Percentiles rank a stretch among this genome's conserved stretches.
Conservation (phyloP, 2,797 vertebrate genomes). For the Tangara arthus region DNA sequence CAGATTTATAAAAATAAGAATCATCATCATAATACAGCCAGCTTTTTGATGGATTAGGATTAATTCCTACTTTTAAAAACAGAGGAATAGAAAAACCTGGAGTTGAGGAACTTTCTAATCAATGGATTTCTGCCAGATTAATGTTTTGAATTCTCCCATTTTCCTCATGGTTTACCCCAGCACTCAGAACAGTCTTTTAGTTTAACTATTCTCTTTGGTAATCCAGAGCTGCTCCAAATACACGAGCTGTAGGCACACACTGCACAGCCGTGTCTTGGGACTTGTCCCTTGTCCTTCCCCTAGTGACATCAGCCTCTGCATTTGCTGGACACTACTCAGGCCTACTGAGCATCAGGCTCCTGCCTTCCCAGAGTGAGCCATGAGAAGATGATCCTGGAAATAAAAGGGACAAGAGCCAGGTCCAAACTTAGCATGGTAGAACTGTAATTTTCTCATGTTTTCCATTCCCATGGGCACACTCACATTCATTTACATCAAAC, state of each 20-base stretch:
- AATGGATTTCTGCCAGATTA: background rate
- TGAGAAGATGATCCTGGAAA: background rate
- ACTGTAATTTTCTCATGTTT: background rate
- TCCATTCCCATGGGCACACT: background rate
- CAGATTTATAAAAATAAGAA: background rate
- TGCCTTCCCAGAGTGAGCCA: background rate
- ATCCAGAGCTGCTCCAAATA: background rate
- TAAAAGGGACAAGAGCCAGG: background rate
- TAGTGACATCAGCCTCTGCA: background rate
- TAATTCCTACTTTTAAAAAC: background rate
- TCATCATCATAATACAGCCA: background rate
- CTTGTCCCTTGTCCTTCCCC: background rate
- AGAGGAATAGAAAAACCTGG: background rate
- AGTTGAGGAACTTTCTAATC: background rate
- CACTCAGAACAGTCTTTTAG: background rate
- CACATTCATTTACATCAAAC: background rate
- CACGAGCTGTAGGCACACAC: background rate
- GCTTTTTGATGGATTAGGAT: background rate
- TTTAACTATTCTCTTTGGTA: rapidly evolving
- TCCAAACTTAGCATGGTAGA: background rate
- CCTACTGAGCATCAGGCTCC: background rate
- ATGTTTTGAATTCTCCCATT: background rate
- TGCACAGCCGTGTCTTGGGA: rapidly evolving
- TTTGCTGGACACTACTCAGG: background rate
- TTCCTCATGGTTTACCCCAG: background rate